Evolutionary conservation across 2,888 invertebrate genomes (phyloP).

Genomic region (Hyles lineata): DNA sequence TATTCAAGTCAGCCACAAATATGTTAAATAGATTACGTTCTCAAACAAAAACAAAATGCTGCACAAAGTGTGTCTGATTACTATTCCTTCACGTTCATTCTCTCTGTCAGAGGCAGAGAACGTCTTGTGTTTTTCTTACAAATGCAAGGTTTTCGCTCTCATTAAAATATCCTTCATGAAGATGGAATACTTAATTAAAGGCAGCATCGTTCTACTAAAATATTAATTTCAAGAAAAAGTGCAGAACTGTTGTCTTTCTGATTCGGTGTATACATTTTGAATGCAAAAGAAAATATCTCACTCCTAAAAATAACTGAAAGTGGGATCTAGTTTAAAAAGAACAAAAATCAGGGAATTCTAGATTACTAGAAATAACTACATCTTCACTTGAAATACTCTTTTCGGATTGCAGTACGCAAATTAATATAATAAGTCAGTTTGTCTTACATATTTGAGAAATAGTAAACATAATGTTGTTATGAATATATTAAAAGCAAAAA

Average conservation of each 20-base stretch:
- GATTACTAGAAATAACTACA: too few species aligned
- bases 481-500: too few species aligned
- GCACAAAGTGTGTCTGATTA: not conserved
- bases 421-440: too few species aligned
- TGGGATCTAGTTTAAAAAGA: too few species aligned
- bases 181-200: slow-evolving; percentile 51
- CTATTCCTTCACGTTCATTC: slow-evolving; percentile 17
- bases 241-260: not conserved
- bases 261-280: not conserved
- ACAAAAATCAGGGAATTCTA: too few species aligned
- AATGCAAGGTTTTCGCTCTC: slow-evolving; percentile 43
- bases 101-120: slow-evolving; percentile 34
- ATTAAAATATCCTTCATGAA: slow-evolving; percentile 48
- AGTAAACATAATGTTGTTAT: too few species aligned
- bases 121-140: slow-evolving; percentile 40
- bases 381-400: too few species aligned
- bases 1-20: too few species aligned
- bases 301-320: too few species aligned
- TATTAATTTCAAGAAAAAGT: slow-evolving; percentile 8
- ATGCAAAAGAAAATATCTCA: not conserved
- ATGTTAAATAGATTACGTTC: not conserved
- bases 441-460: too few species aligned
- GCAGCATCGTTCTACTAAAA: slow-evolving; percentile 38
- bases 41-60: not conserved
- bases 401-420: too few species aligned